Percentiles rank a stretch among this genome's conserved stretches.
phyloP scores from a whole-genome alignment of 2,888 invertebrate genomes.

The Allolobophora icterica region DNA sequence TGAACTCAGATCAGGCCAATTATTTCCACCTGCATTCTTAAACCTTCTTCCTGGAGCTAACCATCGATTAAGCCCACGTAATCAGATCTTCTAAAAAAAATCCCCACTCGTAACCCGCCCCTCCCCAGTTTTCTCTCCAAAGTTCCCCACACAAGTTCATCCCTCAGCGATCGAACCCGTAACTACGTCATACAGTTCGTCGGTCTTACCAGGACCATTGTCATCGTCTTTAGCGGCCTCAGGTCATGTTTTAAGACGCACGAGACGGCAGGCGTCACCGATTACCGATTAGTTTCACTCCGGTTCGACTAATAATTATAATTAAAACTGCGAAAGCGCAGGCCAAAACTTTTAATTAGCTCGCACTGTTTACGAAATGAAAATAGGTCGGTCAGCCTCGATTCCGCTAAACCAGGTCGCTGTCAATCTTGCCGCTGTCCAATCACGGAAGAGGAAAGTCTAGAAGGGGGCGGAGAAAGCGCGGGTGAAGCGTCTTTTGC shows the following conservation, averaged over 20 bases:
- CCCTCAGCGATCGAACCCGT: not conserved
- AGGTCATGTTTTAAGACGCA: not conserved
- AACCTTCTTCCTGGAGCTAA: not conserved
- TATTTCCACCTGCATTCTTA: not conserved
- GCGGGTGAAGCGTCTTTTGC: not conserved
- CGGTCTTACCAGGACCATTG: not conserved
- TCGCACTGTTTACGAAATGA: not conserved
- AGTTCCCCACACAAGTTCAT: not conserved
- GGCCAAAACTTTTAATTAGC: not conserved
- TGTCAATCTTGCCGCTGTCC: not conserved
- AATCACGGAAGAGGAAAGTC: not conserved
- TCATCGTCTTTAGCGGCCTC: not conserved
- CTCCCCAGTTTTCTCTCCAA: not conserved
- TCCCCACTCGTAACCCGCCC: not conserved
- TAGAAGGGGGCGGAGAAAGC: not conserved
- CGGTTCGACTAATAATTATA: not conserved
- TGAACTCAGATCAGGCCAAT: not conserved
- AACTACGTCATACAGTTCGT: not conserved
- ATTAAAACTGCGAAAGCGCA: not conserved
- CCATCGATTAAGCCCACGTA: not conserved
- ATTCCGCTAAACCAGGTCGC: not conserved
- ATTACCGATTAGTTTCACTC: not conserved
- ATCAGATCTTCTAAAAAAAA: not conserved
- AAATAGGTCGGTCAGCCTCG: conserved; percentile 1
- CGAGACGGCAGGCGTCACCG: not conserved